These are phyloP conservation scores for Formicarius rufipectus DNA, from an alignment of 2,113 vertebrate genomes.

Conservation along the genomic window DNA sequence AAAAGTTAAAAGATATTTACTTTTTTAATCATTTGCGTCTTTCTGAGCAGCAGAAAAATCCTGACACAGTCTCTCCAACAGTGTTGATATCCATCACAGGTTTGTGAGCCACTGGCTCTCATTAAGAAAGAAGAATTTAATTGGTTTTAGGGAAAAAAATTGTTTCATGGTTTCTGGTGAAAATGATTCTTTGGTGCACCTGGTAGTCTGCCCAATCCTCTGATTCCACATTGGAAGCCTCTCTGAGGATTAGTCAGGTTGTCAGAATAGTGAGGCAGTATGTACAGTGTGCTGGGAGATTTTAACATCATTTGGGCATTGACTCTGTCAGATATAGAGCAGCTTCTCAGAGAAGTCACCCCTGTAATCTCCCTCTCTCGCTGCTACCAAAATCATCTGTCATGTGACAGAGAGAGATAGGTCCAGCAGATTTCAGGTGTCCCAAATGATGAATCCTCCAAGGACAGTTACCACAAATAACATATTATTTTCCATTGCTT, in stretches of 20 bases:
- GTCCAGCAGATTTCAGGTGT: neutral
- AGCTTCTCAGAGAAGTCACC: no score
- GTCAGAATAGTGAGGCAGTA: neutral
- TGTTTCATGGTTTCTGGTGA: neutral
- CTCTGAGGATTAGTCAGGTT: neutral
- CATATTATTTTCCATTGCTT: neutral
- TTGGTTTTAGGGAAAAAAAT: neutral
- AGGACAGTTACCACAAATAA: neutral
- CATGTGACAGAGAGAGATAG: rapidly evolving
- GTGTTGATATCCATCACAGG: rapidly evolving
- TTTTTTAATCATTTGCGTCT: neutral
- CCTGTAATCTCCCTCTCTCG: no score
- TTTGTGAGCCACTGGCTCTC: rapidly evolving
- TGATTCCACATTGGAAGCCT: neutral
- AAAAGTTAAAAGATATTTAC: neutral
- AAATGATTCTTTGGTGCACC: neutral
- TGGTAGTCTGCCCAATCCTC: neutral
- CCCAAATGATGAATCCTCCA: neutral
- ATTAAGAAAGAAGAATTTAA: neutral
- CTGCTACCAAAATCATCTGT: no score
- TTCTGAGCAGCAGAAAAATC: neutral
- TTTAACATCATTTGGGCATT: neutral
- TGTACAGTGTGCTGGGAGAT: neutral
- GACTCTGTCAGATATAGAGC: no score
- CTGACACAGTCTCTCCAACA: neutral